Percentiles rank a stretch among this genome's conserved stretches.
These are phyloP conservation scores for Nesometra sesokonis DNA, from an alignment of 35 echinoderm and acorn worm genomes.

Conservation along the genomic window DNA sequence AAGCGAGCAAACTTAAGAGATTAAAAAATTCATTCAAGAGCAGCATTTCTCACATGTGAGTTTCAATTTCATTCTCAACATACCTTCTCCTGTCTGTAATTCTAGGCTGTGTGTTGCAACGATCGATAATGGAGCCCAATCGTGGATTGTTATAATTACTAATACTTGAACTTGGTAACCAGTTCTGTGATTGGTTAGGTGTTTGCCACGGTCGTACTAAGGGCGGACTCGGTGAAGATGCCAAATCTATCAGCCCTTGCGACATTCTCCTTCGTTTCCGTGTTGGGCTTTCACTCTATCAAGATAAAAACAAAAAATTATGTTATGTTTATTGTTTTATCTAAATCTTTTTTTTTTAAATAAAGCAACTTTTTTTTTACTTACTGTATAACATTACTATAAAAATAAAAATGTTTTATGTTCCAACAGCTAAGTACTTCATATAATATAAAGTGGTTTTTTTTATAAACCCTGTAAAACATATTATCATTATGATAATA, in stretches of 20 bases:
- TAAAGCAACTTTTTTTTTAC: too few relatives aligned
- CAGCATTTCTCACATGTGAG: too few relatives aligned
- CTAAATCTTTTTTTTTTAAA: too few relatives aligned
- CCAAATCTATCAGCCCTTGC: conserved; percentile 75
- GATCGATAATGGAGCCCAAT: neutral
- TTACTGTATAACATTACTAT: too few relatives aligned
- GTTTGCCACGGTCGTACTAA: conserved; percentile 91
- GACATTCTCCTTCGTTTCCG: conserved; percentile 98
- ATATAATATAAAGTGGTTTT: too few relatives aligned
- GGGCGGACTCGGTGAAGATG: conserved; percentile 78
- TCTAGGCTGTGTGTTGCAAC: neutral
- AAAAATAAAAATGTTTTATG: too few relatives aligned
- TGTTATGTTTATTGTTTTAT: neutral
- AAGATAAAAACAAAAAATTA: neutral
- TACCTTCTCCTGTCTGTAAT: neutral
- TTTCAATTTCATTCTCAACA: neutral
- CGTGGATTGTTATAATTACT: neutral
- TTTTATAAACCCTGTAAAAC: too few relatives aligned
- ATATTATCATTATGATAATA: too few relatives aligned
- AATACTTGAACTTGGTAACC: neutral
- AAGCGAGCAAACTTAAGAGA: too few relatives aligned
- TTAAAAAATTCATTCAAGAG: too few relatives aligned
- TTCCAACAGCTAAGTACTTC: too few relatives aligned
- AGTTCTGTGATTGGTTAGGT: conserved; percentile 16
- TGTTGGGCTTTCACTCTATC: conserved; percentile 97